phyloP scores from a whole-genome alignment of 2,113 vertebrate genomes.

The Dicrurus megarhynchus region DNA sequence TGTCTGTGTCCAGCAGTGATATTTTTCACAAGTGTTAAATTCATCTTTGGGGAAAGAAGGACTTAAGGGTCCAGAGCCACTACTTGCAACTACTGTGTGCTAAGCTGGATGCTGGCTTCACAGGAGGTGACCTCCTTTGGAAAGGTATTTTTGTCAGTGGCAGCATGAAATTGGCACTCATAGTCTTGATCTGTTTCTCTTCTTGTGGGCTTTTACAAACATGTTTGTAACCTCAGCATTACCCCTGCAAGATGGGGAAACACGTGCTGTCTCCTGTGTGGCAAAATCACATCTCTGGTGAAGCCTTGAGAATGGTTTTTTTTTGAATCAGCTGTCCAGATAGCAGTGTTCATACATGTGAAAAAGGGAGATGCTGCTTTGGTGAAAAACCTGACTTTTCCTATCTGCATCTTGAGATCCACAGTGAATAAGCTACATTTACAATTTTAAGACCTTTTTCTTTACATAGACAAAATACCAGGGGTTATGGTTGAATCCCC shows the following conservation, averaged over 20 bases:
- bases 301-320: neutral
- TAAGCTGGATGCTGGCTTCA: neutral
- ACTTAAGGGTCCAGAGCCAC: neutral
- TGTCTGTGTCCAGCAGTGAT: neutral
- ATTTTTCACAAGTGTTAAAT: neutral
- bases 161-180: neutral
- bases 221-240: neutral
- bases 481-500: neutral
- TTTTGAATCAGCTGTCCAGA: neutral
- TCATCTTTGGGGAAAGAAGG: neutral
- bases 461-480: neutral
- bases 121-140: neutral
- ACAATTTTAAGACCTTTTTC: neutral
- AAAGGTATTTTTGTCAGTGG: neutral
- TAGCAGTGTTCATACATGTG: neutral
- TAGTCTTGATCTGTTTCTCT: neutral
- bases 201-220: neutral
- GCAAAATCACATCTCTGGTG: neutral
- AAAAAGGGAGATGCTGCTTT: neutral
- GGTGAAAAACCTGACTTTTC: neutral
- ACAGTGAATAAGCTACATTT: neutral
- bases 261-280: neutral
- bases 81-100: neutral
- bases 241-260: neutral
- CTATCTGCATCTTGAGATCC: neutral